Percentiles rank a stretch among this genome's conserved stretches.
phyloP scores from a whole-genome alignment of 2,113 vertebrate species.

The Tyto alba region DNA sequence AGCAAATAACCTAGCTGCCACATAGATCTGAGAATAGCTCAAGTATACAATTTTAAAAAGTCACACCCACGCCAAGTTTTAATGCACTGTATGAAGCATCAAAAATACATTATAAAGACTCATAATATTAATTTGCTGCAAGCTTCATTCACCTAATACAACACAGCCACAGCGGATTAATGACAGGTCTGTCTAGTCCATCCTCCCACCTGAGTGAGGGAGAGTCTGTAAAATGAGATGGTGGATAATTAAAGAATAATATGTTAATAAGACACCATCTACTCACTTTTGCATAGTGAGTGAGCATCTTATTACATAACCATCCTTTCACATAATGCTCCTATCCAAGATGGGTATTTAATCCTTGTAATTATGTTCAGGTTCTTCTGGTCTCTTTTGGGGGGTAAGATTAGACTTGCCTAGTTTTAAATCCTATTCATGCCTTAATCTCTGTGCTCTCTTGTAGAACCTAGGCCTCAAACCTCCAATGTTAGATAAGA shows the following conservation, averaged over 20 bases:
- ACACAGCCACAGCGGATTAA: not conserved
- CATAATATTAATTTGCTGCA: not conserved
- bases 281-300: not conserved
- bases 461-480: not conserved
- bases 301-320: not conserved
- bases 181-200: not conserved
- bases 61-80: not conserved
- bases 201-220: not conserved
- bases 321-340: not conserved
- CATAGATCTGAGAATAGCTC: not conserved
- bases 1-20: not conserved
- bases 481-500: not conserved
- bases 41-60: accelerated
- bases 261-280: not conserved
- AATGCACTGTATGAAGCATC: not conserved
- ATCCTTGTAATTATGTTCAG: not conserved
- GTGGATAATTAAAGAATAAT: not conserved
- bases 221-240: not conserved
- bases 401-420: not conserved
- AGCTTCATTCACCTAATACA: not conserved
- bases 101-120: not conserved
- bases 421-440: not conserved
- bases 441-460: not conserved
- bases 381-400: not conserved
- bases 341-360: not conserved